Conservation (phyloP, 2,113 vertebrate genomes). For the Rhabdomys dilectus region DNA sequence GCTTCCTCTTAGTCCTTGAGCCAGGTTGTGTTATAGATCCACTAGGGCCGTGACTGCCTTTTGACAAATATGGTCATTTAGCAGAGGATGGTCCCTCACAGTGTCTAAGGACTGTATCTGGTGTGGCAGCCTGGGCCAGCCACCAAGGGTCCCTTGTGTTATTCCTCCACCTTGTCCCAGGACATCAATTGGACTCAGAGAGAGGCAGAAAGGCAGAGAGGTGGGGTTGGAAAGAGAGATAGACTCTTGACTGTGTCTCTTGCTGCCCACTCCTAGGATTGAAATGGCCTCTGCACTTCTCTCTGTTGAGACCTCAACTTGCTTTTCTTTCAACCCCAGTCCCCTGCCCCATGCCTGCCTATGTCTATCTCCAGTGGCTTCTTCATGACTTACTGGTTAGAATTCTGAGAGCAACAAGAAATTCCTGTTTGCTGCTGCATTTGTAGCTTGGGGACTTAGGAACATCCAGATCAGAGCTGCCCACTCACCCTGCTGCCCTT, state of each 20-base stretch:
- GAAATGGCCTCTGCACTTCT: not conserved
- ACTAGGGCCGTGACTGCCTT: not conserved
- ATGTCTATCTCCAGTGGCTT: not conserved
- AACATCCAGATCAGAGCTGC: not conserved
- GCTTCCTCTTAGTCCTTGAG: not conserved
- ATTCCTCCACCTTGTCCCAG: not conserved
- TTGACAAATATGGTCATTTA: not conserved
- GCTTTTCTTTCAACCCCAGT: no score
- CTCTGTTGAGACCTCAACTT: not conserved
- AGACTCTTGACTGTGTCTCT: not conserved
- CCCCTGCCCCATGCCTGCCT: not conserved
- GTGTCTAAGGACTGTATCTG: not conserved
- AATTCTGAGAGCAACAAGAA: not conserved
- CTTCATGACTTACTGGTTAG: not conserved
- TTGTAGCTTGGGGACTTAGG: not conserved
- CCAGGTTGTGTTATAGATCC: not conserved
- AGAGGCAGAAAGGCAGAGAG: not conserved
- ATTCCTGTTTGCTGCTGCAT: not conserved
- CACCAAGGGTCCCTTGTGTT: not conserved
- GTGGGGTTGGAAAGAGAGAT: not conserved
- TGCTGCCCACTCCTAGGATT: not conserved
- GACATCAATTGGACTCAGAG: not conserved
- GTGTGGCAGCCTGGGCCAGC: not conserved
- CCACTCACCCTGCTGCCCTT: no score
- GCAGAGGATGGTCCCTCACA: no score